Percentiles rank a stretch among this genome's conserved stretches.
Evolutionary conservation across 2,797 vertebrate genomes (phyloP).

Genomic region (Helicolenus hilgendorfi): DNA sequence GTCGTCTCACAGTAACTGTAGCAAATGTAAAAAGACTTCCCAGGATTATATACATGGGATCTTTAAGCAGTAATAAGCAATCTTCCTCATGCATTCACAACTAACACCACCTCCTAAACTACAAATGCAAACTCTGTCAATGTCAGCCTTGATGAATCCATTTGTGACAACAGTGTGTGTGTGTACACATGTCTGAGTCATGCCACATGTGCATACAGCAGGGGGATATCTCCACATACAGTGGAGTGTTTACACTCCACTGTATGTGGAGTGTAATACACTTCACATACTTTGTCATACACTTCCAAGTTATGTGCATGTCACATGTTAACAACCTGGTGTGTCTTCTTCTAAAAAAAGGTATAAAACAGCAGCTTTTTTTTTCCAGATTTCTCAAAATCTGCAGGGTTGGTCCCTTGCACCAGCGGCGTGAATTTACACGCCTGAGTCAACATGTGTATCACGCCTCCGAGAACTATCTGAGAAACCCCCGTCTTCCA

Average conservation of each 20-base stretch:
- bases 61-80: not conserved
- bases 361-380: not conserved
- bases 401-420: not conserved
- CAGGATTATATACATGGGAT: not conserved
- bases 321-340: not conserved
- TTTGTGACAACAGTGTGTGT: not conserved
- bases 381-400: not conserved
- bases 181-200: slow-evolving; percentile 15
- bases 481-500: slow-evolving; percentile 43
- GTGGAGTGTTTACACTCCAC: not conserved
- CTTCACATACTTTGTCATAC: too few relatives aligned
- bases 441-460: slow-evolving; percentile 66
- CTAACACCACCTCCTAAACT: not conserved
- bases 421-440: slow-evolving; percentile 26
- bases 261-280: too few relatives aligned
- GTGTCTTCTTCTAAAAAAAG: not conserved
- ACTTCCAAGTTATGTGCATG: not conserved
- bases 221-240: not conserved
- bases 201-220: not conserved
- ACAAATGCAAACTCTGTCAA: not conserved
- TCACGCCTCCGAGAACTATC: slow-evolving; percentile 25
- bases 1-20: not conserved
- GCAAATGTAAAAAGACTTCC: not conserved
- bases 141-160: not conserved
- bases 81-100: not conserved